phyloP scores from a whole-genome alignment of 2,888 invertebrate genomes.

The Lasioglossum pauxillum region DNA sequence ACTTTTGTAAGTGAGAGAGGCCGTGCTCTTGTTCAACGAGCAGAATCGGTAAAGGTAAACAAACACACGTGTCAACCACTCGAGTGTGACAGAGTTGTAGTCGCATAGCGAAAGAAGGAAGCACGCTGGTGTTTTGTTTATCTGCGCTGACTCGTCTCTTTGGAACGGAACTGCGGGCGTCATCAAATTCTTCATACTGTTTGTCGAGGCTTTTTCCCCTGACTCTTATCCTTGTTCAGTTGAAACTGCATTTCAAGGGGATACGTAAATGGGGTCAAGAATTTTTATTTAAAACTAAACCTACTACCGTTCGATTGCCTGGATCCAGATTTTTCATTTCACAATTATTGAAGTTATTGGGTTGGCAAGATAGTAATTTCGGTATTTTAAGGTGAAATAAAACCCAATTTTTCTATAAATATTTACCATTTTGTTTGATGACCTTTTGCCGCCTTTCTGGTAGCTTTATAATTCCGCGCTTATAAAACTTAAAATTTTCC shows the following conservation, averaged over 20 bases:
- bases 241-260: background rate
- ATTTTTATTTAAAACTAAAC: too few species aligned
- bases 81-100: background rate
- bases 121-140: background rate
- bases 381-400: too few species aligned
- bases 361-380: too few species aligned
- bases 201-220: background rate
- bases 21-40: background rate
- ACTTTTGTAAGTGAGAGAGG: constrained; percentile 89
- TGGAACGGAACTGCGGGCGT: background rate
- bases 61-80: background rate
- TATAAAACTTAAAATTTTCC: too few species aligned
- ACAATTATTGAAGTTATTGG: too few species aligned
- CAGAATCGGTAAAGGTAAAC: background rate
- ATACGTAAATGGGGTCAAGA: too few species aligned
- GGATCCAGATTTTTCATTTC: too few species aligned
- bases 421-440: too few species aligned
- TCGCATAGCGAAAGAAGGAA: background rate
- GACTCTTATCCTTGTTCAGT: background rate
- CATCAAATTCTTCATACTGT: background rate
- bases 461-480: too few species aligned
- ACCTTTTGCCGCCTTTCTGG: too few species aligned
- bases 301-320: too few species aligned
- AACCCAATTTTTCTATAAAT: too few species aligned
- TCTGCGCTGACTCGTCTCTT: background rate